phyloP scores from a whole-genome alignment of 1,140 invertebrate genomes.

The Drosophila sechellia region DNA sequence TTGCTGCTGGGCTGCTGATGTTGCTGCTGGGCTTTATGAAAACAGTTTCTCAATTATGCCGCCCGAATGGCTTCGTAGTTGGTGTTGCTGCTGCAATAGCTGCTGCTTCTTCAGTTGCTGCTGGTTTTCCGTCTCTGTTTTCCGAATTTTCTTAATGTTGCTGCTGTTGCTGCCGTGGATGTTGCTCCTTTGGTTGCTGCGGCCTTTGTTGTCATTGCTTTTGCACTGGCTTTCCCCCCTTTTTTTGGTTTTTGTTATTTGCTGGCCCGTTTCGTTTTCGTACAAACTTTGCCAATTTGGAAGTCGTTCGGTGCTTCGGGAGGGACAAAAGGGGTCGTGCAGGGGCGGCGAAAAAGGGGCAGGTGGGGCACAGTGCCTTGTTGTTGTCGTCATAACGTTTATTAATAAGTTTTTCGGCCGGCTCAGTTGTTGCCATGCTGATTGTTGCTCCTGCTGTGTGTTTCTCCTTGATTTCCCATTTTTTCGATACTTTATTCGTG shows the following conservation, averaged over 20 bases:
- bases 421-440: constrained; percentile 54
- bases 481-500: constrained; percentile 11
- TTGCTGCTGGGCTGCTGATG: constrained; percentile 6
- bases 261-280: constrained; percentile 55
- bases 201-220: constrained; percentile 33
- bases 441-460: constrained; percentile 70
- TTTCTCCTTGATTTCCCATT: constrained; percentile 37
- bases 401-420: constrained; percentile 68
- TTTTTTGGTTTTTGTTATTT: background rate
- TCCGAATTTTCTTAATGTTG: background rate
- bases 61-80: constrained; percentile 37
- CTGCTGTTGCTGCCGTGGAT: constrained; percentile 1
- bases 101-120: background rate
- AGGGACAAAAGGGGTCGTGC: constrained; percentile 1
- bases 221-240: constrained; percentile 11
- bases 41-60: constrained; percentile 71
- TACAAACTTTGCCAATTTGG: constrained; percentile 79
- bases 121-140: background rate
- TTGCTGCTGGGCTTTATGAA: constrained; percentile 42
- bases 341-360: background rate
- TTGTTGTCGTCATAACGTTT: constrained; percentile 77
- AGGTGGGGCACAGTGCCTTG: constrained; percentile 12
- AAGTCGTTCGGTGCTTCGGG: constrained; percentile 40
- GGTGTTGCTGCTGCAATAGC: background rate
- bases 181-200: constrained; percentile 9